Evolutionary conservation across 2,113 vertebrate genomes (phyloP).

Genomic region (Bucco capensis): DNA sequence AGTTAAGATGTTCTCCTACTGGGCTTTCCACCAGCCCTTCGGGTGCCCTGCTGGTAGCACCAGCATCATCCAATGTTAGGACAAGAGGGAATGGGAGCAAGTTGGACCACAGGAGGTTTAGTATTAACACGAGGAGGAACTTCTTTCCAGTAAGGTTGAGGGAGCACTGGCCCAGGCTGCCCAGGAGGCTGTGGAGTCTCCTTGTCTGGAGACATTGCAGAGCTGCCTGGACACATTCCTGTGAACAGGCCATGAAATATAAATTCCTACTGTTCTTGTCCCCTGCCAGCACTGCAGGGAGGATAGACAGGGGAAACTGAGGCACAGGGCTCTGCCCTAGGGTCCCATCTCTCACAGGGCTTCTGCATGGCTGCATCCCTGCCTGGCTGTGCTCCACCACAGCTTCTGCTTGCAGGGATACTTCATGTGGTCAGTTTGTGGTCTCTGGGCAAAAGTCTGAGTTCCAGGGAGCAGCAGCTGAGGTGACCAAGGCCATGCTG

Average conservation of each 20-base stretch:
- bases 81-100: no score
- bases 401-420: accelerated
- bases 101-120: no score
- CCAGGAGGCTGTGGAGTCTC: no score
- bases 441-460: neutral
- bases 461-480: neutral
- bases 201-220: no score
- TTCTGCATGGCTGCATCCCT: accelerated
- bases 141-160: no score
- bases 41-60: no score
- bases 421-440: neutral
- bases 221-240: no score
- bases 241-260: neutral
- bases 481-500: neutral
- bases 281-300: neutral
- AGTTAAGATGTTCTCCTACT: no score
- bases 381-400: neutral
- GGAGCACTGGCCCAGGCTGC: no score
- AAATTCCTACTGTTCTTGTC: neutral
- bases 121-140: no score
- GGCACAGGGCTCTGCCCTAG: neutral
- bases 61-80: no score
- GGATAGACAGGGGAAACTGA: neutral
- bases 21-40: no score
- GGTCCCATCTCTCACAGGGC: neutral